Base-by-base conservation (phyloP, 2,797 vertebrate genomes). In the Urocyon cinereoargenteus region DNA sequence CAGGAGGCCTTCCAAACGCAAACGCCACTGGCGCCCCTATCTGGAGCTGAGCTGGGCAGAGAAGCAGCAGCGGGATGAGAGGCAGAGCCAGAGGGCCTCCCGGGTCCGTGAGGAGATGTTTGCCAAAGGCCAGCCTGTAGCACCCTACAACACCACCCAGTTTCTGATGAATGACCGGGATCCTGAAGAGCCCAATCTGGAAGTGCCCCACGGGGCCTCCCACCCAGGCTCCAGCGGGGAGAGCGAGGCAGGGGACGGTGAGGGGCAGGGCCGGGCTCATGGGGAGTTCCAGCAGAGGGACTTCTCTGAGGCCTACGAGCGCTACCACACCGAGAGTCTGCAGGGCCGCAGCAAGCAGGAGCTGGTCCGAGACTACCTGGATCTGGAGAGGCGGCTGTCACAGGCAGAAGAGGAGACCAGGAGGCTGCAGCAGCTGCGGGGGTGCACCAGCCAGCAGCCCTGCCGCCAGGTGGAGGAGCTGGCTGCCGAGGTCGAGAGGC, bases 401-500 rank as follows among this genome's bases (percentile, higher is more conserved):
- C 96, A 95, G 81, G 97, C 95, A 0, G 92, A 98, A 94, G 98
- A 98, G 83, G 97, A 97, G 95, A 97, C 62, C 0, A 19, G 85
- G 68, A 62, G 90, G 91, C 97, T 98, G 91, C 97, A 79, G 89
- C 96, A 84, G 91, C 91, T 96, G 64, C 95, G 66, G 62, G 84
- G 66, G 0, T 6, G 13, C 15, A 1, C 36, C 1, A 13, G 91
- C 66, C 86, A 1, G 40, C 93, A 91, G 5, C 72, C 98, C 88
- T 96, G 96, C 19, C 70, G 36, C 88, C 97, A 98, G 83, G 97
- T 99, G 55, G 81, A 97, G 28, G 99, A 99, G 96, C 97, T 99
- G 98, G 98, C 99, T 49, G 94, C 94, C 0, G 99, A 99, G 96
- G 97, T 99, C 59, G 98, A 99, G 96, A 98, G 98, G 98, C 98